Evolutionary conservation across 2,113 vertebrate genomes (phyloP), one percentile per base, ranked within the genome.

Genomic region (Scalopus aquaticus): DNA sequence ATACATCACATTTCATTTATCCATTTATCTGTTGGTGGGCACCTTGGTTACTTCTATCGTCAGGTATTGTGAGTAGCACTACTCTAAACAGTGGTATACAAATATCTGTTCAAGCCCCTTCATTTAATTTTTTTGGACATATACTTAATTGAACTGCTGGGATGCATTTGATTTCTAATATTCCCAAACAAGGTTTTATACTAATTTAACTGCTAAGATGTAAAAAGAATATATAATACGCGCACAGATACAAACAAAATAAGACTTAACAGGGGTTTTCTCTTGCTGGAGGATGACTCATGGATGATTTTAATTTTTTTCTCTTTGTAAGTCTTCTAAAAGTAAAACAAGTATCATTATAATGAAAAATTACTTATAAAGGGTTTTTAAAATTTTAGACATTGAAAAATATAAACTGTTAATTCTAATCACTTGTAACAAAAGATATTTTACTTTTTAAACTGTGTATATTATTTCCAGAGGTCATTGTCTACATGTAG

Each of bases 321-420:
- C 32, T 85, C 54, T 89, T 92, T 78, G 16, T 51, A 87, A 82
- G 6, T 35, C 32, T 89, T 72, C 39, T 91, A 80, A 69, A 90
- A 84, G 74, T 85, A 85, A 70, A 58, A 64, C 1, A 79, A 28
- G 2, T 16, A 72, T 5, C 54, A 51, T 13, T 30, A 51, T 51
- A 56, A 84, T 24, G 9, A 51, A 81, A 77, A 64, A 58, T 51
- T 6, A 87, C 49, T 51, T 80, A 69, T 73, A 56, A 84, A 56
- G 49, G 15, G 2, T 54, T 95, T 60, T 32, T 20, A 92, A 84
- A 65, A 90, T 15, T 70, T 87, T 35, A 80, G 39, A 90, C 22
- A 80, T 42, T 39, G 35, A 72, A 83, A 92, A 76, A 88, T 16
- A 70, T 56, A 26, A 91, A 35, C 32, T 39, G 60, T 39, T 54